Percentiles rank a stretch among this genome's conserved stretches.
Evolutionary conservation across 1,140 invertebrate genomes (phyloP).

Genomic region (Drosophila grimshawi): DNA sequence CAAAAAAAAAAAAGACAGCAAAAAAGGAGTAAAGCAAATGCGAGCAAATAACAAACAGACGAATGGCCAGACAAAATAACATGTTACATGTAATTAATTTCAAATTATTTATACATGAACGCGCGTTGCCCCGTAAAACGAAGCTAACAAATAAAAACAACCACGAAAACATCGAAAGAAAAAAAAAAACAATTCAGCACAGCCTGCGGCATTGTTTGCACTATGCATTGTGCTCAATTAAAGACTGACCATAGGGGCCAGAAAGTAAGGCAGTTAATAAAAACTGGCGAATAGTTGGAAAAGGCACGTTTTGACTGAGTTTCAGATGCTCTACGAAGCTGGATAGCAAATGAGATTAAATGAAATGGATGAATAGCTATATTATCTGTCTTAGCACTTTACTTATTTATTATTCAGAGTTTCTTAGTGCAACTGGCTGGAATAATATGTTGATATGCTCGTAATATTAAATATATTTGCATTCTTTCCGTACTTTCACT

Average conservation of each 20-base stretch:
- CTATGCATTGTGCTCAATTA: slow-evolving; percentile 60
- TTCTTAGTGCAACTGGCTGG: not conserved
- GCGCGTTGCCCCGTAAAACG: slow-evolving; percentile 49
- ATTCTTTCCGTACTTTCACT: not conserved
- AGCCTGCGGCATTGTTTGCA: slow-evolving; percentile 51
- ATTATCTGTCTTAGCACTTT: not conserved
- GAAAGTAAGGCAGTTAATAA: slow-evolving; percentile 23
- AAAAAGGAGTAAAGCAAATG: slow-evolving; percentile 19
- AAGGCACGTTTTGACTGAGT: not conserved
- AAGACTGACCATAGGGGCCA: slow-evolving; percentile 28
- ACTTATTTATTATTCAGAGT: too few relatives aligned
- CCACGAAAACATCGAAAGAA: slow-evolving; percentile 24
- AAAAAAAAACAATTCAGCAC: slow-evolving; percentile 33
- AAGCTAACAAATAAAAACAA: slow-evolving; percentile 35
- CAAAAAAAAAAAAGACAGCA: slow-evolving; percentile 25
- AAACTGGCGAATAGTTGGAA: slow-evolving; percentile 32
- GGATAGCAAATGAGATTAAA: not conserved
- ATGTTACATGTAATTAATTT: slow-evolving; percentile 83
- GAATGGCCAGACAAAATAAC: slow-evolving; percentile 58
- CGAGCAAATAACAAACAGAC: slow-evolving; percentile 47
- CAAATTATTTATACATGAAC: slow-evolving; percentile 83
- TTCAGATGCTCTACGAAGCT: not conserved
- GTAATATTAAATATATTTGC: not conserved
- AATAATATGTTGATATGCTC: not conserved
- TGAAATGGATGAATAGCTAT: not conserved